phyloP scores from a whole-genome alignment of 2,888 invertebrate genomes.

The Plebejus argus region DNA sequence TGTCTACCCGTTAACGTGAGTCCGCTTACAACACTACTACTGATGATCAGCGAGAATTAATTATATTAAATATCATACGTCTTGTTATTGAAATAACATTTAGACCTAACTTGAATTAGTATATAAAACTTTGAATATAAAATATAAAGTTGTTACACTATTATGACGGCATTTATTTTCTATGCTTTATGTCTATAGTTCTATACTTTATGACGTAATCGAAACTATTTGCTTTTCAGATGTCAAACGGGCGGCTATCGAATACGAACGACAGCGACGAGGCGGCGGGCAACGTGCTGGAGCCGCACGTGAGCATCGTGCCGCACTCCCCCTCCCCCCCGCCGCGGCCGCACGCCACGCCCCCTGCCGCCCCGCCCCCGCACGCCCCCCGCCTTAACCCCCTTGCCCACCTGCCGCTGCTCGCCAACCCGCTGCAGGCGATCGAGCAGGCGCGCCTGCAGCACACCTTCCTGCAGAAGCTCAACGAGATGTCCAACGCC shows the following conservation, averaged over 20 bases:
- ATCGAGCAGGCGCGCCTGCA: conserved; percentile 70
- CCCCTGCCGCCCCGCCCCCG: conserved; percentile 49
- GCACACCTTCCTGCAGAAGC: conserved; percentile 68
- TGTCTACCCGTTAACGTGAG: conserved; percentile 75
- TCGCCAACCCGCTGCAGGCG: conserved; percentile 65
- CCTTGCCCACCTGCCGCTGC: conserved; percentile 50
- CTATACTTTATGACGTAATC: neutral
- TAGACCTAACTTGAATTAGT: neutral
- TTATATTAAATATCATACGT: too few species aligned
- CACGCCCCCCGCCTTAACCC: conserved; percentile 50
- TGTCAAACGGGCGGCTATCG: conserved; percentile 77
- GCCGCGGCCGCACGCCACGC: conserved; percentile 49
- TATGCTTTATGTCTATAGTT: neutral
- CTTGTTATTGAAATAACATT: neutral
- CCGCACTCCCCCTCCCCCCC: conserved; percentile 65
- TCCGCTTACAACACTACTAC: conserved; percentile 24
- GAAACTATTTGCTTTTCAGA: conserved; percentile 51
- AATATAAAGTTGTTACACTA: neutral
- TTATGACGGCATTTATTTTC: neutral
- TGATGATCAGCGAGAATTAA: neutral
- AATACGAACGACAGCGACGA: conserved; percentile 78
- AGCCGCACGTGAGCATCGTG: conserved; percentile 72
- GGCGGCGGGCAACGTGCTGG: conserved; percentile 60
- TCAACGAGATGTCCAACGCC: conserved; percentile 71
- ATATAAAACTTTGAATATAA: too few species aligned